These are phyloP conservation scores for Cephus rjabovi DNA, from an alignment of 2,888 invertebrate species.

Conservation along the genomic window DNA sequence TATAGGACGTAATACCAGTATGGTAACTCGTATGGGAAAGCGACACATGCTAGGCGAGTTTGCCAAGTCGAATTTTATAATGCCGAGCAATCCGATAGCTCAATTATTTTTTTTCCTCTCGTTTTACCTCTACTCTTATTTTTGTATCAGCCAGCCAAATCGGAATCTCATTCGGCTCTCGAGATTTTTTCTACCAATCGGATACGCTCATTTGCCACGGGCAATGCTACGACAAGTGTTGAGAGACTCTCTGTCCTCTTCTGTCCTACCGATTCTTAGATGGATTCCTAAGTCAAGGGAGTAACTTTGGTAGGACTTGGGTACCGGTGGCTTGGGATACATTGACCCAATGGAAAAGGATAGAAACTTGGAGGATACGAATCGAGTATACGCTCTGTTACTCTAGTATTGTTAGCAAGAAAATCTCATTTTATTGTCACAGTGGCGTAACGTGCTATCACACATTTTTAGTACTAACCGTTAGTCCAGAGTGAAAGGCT, in stretches of 20 bases:
- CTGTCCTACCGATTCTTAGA: not conserved
- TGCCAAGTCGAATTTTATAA: not conserved
- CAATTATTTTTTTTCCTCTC: not conserved
- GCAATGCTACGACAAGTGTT: constrained; percentile 26
- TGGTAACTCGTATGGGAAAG: not conserved
- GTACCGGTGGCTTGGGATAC: not conserved
- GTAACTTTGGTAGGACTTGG: not conserved
- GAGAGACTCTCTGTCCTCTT: not conserved
- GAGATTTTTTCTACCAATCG: constrained; percentile 26
- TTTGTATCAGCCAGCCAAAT: constrained; percentile 17
- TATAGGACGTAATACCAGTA: not conserved
- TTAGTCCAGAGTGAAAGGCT: not conserved
- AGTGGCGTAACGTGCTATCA: constrained; percentile 11
- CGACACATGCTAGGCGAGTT: not conserved
- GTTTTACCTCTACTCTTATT: not conserved
- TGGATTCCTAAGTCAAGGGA: not conserved
- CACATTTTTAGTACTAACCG: not conserved
- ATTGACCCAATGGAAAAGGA: not conserved
- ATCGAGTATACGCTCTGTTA: constrained; percentile 9
- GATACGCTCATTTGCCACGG: constrained; percentile 28
- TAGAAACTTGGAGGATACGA: constrained; percentile 12
- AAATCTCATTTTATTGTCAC: constrained; percentile 24
- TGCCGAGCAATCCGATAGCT: not conserved
- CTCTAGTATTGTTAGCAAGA: constrained; percentile 21
- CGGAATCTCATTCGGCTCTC: constrained; percentile 24